A percentile compares a stretch with the other conserved stretches of the same genome.
Conservation (phyloP, 1,140 invertebrate species). For the Akabosia matsudoensis region DNA sequence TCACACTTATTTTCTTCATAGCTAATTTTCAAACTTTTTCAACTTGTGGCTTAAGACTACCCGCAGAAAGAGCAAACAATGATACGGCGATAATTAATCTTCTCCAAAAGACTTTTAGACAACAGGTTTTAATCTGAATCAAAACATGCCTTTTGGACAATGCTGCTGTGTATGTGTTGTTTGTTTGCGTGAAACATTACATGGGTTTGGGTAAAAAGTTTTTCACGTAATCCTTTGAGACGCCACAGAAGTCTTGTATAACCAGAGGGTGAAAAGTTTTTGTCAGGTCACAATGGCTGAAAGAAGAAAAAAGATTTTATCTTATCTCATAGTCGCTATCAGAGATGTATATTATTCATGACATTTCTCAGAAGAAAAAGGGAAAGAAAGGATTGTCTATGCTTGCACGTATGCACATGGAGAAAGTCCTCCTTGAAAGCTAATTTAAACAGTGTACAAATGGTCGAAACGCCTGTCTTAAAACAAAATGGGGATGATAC, state of each 20-base stretch:
- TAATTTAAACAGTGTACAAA: constrained; percentile 14
- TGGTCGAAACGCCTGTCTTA: not conserved
- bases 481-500: not conserved
- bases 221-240: not conserved
- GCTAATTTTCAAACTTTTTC: not conserved
- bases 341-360: not conserved
- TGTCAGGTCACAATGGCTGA: constrained; percentile 24
- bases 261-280: not conserved
- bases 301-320: constrained; percentile 4
- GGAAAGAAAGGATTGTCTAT: not conserved
- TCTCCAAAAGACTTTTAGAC: not conserved
- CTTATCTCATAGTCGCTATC: not conserved
- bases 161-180: not conserved
- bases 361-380: not conserved
- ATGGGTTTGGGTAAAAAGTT: not conserved
- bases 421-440: constrained; percentile 1
- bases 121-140: constrained; percentile 12
- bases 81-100: constrained; percentile 22
- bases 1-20: no score
- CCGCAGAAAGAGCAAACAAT: not conserved
- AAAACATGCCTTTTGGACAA: not conserved
- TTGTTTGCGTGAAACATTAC: not conserved
- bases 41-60: not conserved
- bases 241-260: not conserved
- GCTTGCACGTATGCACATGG: not conserved